Base-by-base conservation (phyloP, 1,140 invertebrate species). In the Procambarus clarkii region DNA sequence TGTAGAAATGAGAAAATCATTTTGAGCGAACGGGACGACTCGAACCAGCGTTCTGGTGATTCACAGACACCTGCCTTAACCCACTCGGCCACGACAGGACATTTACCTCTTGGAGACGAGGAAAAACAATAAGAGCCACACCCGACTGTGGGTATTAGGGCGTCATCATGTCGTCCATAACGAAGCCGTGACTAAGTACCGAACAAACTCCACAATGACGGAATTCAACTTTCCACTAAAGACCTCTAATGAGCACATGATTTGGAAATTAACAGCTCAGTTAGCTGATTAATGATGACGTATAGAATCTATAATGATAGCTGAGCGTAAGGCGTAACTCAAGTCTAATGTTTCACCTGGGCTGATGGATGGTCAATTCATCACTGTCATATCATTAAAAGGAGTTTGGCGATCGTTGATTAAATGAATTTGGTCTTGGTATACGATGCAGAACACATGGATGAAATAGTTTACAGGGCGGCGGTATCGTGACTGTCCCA, bases 61-160 rank as follows among this genome's bases (percentile, higher is more conserved):
- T 34, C 34, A 34, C 34, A 34, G 34, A 34, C 34, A 34, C 34
- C 34, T 34, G 34, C 34, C 34, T 34, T 34, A 34, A 34, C 34
- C 34, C 34, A 34, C 34, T 34, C 34, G 34, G 34, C 34, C 34
- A 34, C 34, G 34, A 34, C 34, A 34, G 34, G 34, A 34, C 34
- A 34, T 34, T 34, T 34, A 34, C 34, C 34, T 34, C 34, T 34
- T 34, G 34, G 34, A 34, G 34, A 45, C 50, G 50, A 45, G 77
- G 77, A 46, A 79, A 79, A 79, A 79, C 77, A 79, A 79, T 79
- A 44, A 79, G 77, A 11, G 77, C 77, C 77, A 18, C 77, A 79
- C 77, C 44, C 50, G 24, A 48, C 44, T 46, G 77, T 79, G 24
- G 77, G 13, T 46, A 79, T 79, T 79, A 79, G 44, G 8, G 64